Evolutionary conservation across 2,113 vertebrate species (phyloP).

Genomic region (Puffinus mauretanicus): DNA sequence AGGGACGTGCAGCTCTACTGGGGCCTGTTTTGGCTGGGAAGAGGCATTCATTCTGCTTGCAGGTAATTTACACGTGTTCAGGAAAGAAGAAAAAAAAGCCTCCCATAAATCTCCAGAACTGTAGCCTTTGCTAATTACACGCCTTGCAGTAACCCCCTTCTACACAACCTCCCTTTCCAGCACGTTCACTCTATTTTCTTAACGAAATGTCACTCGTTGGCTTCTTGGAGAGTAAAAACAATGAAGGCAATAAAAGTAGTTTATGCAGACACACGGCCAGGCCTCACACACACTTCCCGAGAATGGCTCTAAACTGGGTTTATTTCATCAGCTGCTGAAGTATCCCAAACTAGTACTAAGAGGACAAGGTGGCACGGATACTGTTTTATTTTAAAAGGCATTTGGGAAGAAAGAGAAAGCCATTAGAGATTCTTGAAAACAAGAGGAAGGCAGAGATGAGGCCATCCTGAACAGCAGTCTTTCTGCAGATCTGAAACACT

Average conservation of each 20-base stretch:
- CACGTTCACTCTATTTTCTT: constrained; percentile 76
- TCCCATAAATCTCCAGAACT: constrained; percentile 23
- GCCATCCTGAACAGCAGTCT: neutral
- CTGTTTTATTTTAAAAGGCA: neutral
- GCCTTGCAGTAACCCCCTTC: constrained; percentile 40
- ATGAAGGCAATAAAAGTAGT: constrained; percentile 73
- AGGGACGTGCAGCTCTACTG: neutral
- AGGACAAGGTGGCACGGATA: constrained; percentile 45
- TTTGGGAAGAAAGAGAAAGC: neutral
- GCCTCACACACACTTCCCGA: constrained; percentile 2
- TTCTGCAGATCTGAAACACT: neutral
- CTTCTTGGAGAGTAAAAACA: constrained; percentile 75
- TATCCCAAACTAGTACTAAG: constrained; percentile 65
- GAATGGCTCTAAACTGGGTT: constrained; percentile 54
- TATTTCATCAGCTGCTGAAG: constrained; percentile 74
- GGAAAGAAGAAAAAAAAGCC: constrained; percentile 20
- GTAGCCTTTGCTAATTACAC: constrained; percentile 47
- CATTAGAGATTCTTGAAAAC: neutral
- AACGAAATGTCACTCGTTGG: constrained; percentile 74
- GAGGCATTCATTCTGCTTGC: neutral
- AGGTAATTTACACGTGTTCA: neutral
- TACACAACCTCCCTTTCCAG: constrained; percentile 63
- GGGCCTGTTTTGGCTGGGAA: neutral
- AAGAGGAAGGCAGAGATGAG: neutral
- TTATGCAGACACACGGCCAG: constrained; percentile 68